Evolutionary conservation across 2,797 vertebrate species (phyloP), one percentile per base, ranked within the genome.

Genomic region (Alca torda): DNA sequence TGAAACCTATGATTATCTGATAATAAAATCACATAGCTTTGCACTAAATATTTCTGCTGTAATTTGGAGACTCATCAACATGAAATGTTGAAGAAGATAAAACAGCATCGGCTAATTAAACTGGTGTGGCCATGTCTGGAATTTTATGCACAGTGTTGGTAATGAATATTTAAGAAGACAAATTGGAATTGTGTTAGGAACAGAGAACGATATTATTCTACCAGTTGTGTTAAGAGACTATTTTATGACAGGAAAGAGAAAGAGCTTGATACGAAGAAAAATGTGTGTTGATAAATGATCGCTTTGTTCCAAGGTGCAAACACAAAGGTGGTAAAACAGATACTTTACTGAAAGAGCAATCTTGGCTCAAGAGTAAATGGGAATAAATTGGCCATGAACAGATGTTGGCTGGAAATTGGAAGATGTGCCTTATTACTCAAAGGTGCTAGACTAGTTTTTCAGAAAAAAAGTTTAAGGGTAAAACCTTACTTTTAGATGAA

Each of bases 391-490:
- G 37, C 93, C 46, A 68, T 56, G 69, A 94, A 73, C 84, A 95
- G 87, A 81, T 95, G 73, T 89, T 91, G 85, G 33, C 76, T 96
- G 73, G 82, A 95, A 95, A 75, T 24, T 81, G 68, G 61, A 93
- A 83, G 63, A 39, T 67, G 21, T 48, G 31, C 35, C 28, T 69
- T 88, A 53, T 79, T 90, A 83, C 74, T 92, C 48, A 87, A 63
- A 89, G 59, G 63, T 93, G 28, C 61, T 64, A 54, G 73, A 75
- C 45, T 45, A 64, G 4, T 59, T 87, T 88, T 95, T 92, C 37
- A 75, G 15, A 59, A 54, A 24, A n/a, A 61, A 90, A n/a, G 3
- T 33, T 2, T 89, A 77, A 64, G 13, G 21, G 13, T 76, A 77
- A 91, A 89, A 68, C 30, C 28, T 48, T 54, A 39, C 37, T 54